A percentile compares a stretch with the other conserved stretches of the same genome.
Conservation (phyloP, 2,797 vertebrate genomes). For the Parauchenoglanis punctatus region DNA sequence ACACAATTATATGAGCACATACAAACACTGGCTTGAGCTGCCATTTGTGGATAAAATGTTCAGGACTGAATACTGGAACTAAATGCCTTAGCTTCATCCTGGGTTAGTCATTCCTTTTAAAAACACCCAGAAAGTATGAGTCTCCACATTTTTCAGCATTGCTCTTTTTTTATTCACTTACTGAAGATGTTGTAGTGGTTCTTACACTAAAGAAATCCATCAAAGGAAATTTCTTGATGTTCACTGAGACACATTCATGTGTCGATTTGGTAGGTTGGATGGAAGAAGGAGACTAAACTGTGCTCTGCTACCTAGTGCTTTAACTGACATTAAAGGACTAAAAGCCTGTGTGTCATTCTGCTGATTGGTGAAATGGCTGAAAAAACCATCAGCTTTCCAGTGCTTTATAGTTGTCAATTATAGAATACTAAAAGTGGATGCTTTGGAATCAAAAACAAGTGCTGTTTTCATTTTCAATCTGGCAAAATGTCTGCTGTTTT, state of each 20-base stretch:
- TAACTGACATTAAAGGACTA: background rate
- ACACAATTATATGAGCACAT: background rate
- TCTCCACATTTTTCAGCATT: background rate
- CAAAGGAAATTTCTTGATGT: background rate
- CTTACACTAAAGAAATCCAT: background rate
- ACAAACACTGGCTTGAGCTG: background rate
- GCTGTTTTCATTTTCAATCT: background rate
- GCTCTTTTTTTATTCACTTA: background rate
- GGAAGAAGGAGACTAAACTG: background rate
- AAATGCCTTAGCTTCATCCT: background rate
- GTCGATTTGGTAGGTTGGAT: background rate
- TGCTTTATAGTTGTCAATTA: background rate
- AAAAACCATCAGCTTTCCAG: background rate
- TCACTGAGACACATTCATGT: background rate
- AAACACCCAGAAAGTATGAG: background rate
- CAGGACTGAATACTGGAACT: background rate
- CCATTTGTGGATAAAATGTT: background rate
- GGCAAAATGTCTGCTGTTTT: background rate
- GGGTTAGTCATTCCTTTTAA: background rate
- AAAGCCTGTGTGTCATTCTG: background rate
- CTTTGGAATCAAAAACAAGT: background rate
- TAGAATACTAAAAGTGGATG: background rate
- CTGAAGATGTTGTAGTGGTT: background rate
- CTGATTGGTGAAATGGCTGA: background rate
- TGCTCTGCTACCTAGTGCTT: background rate